Evolutionary conservation across 2,888 invertebrate species (phyloP), one percentile per base, ranked within the genome.

Genomic region (Drosophila mayaguana): DNA sequence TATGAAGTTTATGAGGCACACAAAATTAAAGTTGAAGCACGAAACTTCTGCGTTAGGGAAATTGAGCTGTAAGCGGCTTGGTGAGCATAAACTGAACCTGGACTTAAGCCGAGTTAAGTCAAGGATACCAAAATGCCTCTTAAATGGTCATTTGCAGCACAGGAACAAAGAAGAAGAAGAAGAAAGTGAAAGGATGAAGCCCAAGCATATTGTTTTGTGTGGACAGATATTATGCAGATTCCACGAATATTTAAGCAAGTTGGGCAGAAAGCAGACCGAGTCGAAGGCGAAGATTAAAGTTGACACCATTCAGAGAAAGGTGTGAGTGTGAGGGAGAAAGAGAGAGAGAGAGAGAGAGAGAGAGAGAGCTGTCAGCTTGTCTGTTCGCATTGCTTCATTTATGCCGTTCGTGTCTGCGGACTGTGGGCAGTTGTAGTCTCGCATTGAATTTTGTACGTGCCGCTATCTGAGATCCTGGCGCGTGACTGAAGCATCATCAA

Each of bases 361-460:
- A 11, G 36, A 9, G 48, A 8, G 36, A 11, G 51, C n/a, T 48
- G 48, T 46, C 46, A 46, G 53, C 50, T 14, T 51, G 53, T 38
- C 38, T 22, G 28, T 12, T 8, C 18, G 32, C 42, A 83, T 68
- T 54, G 61, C 72, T 72, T 72, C 70, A 69, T 65, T 74, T 83
- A 68, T 68, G 65, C 63, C 18, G n/a, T 48, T 55, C 68, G 62
- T 86, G 77, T 63, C 60, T 56, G 55, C 54, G 55, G 63, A 34
- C 60, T 54, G 40, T 40, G 50, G 43, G 42, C 53, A 63, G 48
- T 57, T 62, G 56, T 48, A 77, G 63, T 63, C 65, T 22, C 63
- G 72, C 59, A 68, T 72, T 77, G 61, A 61, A 64, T 72, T 70
- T 45, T 38, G 63, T 86, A 88, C 83, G 83, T 83, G 83, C 71